Base-by-base conservation (phyloP, 2,888 invertebrate species). In the Spialia ferax region DNA sequence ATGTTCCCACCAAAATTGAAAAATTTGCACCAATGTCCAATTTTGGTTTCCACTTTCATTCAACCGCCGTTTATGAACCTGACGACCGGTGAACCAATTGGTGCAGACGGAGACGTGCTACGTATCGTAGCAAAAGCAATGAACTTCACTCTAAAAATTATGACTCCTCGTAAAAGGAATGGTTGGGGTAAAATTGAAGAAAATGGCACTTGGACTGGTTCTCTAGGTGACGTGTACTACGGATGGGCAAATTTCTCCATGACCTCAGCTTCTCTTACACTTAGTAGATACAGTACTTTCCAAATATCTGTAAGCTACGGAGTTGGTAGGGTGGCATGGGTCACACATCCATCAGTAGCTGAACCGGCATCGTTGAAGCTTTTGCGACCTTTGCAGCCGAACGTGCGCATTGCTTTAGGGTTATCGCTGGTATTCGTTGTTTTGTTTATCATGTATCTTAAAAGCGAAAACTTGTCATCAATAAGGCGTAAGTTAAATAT, bases 181-280 rank as follows among this genome's bases (percentile, higher is more conserved):
- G 89, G 89, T 2, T 91, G 91, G 91, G 92, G 92, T 4, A 79
- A 74, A 56, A 73, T 82, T 0, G 78, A 85, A 11, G 69, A 73
- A 0, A 76, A 89, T 42, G 88, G 86, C 1, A 79, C 81, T 0
- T 92, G 92, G 92, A 74, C 84, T 3, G 92, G 92, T 1, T 91
- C 90, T 1, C 81, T 92, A 0, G 84, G 81, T 18, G 91, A 91
- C 68, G 63, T 91, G 13, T 79, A 84, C 50, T 75, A 87, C 35
- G 83, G 84, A n/a, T 69, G 79, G 13, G 92, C 92, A 0, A 88
- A 91, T 71, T 82, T 91, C 23, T 91, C 91, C 0, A 90, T 91
- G 78, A 90, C 91, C 1, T 91, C 89, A 4, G 83, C 81, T 0
- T 84, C 84, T 26, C 45, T 91, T 10, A 90, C 91, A 0, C 69